Evolutionary conservation across 2,888 invertebrate genomes (phyloP).

Genomic region (Apoda limacodes): DNA sequence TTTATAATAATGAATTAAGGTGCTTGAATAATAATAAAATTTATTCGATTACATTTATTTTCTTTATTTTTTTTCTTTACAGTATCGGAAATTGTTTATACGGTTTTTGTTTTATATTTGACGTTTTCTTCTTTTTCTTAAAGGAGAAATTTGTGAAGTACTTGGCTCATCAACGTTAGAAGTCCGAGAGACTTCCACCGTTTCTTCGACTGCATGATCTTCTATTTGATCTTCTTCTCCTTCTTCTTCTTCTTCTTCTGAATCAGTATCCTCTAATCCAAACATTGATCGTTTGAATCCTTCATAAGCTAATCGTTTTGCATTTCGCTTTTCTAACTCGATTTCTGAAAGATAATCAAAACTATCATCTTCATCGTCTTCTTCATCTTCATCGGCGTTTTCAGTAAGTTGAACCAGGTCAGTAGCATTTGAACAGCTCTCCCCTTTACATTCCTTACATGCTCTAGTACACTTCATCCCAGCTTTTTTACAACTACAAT

Average conservation of each 20-base stretch:
- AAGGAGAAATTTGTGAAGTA: constrained; percentile 2
- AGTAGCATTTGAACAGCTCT: background rate
- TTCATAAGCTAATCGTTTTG: too few relatives aligned
- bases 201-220: constrained; percentile 2
- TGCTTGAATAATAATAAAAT: constrained; percentile 4
- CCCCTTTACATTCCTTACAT: background rate
- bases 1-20: too few relatives aligned
- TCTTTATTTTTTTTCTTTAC: constrained; percentile 1
- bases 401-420: background rate
- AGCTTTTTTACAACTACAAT: background rate
- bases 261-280: constrained; percentile 5
- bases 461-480: constrained; percentile 1
- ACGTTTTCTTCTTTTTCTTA: constrained; percentile 1
- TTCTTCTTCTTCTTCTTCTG: too few relatives aligned
- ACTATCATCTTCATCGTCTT: constrained; percentile 1
- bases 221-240: constrained; percentile 4
- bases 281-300: too few relatives aligned
- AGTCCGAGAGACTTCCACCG: constrained; percentile 3
- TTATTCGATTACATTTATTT: too few relatives aligned
- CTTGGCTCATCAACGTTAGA: too few relatives aligned
- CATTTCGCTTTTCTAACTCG: constrained; percentile 1
- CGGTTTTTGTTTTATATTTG: constrained; percentile 1
- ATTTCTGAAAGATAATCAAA: background rate
- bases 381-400: constrained; percentile 1
- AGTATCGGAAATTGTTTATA: constrained; percentile 1